Base-by-base conservation (phyloP, 2,888 invertebrate genomes). In the Liposcelis brunnea region DNA sequence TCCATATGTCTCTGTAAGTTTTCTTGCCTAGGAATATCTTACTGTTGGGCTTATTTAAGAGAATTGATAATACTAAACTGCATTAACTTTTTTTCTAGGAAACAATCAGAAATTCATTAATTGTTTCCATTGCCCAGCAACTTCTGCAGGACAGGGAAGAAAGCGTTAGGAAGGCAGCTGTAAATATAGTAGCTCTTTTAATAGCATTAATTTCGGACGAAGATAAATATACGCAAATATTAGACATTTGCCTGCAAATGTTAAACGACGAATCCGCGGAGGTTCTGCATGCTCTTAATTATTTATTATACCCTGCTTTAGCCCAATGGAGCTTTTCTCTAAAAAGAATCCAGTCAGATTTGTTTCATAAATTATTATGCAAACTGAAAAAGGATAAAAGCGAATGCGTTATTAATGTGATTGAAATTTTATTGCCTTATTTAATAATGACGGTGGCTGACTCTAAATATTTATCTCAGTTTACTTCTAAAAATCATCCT, bases 51-150 rank as follows among this genome's bases (percentile, higher is more conserved):
- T n/a, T n/a, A n/a, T n/a, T n/a, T n/a, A n/a, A n/a, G n/a, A n/a
- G n/a, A n/a, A n/a, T n/a, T n/a, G n/a, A n/a, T n/a, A n/a, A n/a
- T n/a, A n/a, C n/a, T n/a, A n/a, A n/a, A n/a, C n/a, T n/a, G n/a
- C n/a, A n/a, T n/a, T n/a, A n/a, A n/a, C n/a, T 12, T 42, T 42
- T 31, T 47, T 59, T 62, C 26, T 56, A 72, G 64, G 67, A 67
- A 55, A 68, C 71, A 34, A 71, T 78, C 34, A 63, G 77, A 32
- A 75, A 76, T 55, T 80, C 79, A 0, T 60, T 80, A 31, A 69
- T 80, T 57, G 61, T 80, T 38, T 77, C 79, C 10, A 79, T 80
- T 72, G 61, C 80, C 32, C 75, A 77, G 55, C 80, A 80, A 63
- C 72, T 80, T 72, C 58, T 77, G 46, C 58, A 79, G 52, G 80